A percentile compares a stretch with the other conserved stretches of the same genome.
These are phyloP conservation scores for Thinocorus orbignyianus DNA, from an alignment of 2,113 vertebrate genomes.

Conservation along the genomic window DNA sequence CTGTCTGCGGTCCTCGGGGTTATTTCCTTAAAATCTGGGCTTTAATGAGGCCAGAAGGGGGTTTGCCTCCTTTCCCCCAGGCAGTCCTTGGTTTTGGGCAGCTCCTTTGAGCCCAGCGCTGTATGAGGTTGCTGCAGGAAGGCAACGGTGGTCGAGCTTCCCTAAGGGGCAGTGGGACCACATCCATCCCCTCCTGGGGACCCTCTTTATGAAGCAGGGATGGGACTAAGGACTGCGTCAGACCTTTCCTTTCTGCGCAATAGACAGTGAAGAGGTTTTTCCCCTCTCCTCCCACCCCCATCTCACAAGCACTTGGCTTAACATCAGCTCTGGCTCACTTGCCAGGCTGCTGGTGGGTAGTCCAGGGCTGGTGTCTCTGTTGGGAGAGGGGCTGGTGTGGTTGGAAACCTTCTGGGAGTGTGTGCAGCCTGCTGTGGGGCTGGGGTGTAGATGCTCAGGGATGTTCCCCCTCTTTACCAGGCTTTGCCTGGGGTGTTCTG, in stretches of 20 bases:
- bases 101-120: background rate
- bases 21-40: background rate
- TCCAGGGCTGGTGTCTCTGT: background rate
- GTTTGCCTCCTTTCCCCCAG: background rate
- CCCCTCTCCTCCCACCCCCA: background rate
- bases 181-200: background rate
- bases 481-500: background rate
- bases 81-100: background rate
- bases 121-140: background rate
- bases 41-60: background rate
- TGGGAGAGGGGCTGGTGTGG: fast-evolving
- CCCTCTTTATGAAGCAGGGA: background rate
- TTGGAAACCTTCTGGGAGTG: background rate
- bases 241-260: background rate
- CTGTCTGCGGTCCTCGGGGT: background rate
- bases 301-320: background rate
- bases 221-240: background rate
- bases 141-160: background rate
- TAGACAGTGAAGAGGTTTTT: background rate
- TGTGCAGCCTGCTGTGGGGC: background rate
- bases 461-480: background rate
- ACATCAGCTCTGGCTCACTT: background rate
- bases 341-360: background rate
- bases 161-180: background rate
- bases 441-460: background rate